phyloP scores from a whole-genome alignment of 2,797 vertebrate species.

The Leptatherina wallacei region DNA sequence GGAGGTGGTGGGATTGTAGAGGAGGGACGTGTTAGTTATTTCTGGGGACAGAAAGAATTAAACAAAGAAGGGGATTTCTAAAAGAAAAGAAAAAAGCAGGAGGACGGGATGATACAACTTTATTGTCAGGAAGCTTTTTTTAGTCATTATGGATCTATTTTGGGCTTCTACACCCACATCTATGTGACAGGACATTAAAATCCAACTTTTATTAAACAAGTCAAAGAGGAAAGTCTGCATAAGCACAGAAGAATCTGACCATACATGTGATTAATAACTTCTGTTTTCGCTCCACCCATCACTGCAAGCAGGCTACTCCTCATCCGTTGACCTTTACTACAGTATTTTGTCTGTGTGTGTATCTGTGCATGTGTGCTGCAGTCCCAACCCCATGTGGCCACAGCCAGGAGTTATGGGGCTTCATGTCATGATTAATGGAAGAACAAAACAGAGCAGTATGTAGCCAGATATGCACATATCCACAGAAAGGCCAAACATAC shows the following conservation, averaged over 20 bases:
- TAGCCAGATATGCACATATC: conserved; percentile 26
- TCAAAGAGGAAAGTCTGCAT: not conserved
- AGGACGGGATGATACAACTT: conserved; percentile 5
- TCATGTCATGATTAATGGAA: conserved; percentile 70
- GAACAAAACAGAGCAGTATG: conserved; percentile 57
- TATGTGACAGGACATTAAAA: conserved; percentile 22
- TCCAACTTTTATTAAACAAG: conserved; percentile 15
- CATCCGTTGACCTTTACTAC: conserved; percentile 53
- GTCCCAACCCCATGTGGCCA: conserved; percentile 52
- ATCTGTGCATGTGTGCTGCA: conserved; percentile 32
- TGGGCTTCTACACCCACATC: conserved; percentile 16
- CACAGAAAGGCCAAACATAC: conserved; percentile 6
- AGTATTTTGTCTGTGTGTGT: conserved; percentile 29
- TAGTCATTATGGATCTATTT: conserved; percentile 43
- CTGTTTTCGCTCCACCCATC: conserved; percentile 23
- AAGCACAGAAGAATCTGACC: conserved; percentile 12
- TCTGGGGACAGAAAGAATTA: conserved; percentile 22
- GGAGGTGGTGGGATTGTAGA: conserved; percentile 1
- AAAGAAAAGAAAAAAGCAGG: conserved; percentile 5
- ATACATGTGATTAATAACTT: conserved; percentile 36
- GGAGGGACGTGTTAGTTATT: conserved; percentile 41
- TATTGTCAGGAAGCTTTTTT: conserved; percentile 45
- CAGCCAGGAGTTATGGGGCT: conserved; percentile 55
- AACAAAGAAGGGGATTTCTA: conserved; percentile 14
- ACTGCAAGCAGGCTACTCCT: conserved; percentile 26